phyloP scores from a whole-genome alignment of 1,140 invertebrate species.

The Neodiprion virginianus region DNA sequence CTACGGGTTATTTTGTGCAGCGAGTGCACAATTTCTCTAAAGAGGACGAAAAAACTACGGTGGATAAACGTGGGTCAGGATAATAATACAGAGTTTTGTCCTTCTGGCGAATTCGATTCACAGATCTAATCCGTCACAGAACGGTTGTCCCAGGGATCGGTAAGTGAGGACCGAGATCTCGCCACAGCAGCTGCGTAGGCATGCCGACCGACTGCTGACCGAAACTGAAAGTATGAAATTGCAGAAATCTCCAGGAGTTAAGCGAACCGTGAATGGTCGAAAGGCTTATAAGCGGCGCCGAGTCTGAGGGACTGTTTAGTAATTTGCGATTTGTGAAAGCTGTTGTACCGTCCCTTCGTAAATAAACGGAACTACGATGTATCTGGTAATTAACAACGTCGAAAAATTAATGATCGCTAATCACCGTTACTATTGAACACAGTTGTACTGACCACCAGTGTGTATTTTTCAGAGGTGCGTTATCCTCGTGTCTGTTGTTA shows the following conservation, averaged over 20 bases:
- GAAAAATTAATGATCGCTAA: not conserved
- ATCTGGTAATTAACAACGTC: not conserved
- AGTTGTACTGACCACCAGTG: not conserved
- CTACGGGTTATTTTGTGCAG: no score
- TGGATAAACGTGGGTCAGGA: no score
- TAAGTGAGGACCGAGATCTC: not conserved
- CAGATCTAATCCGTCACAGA: no score
- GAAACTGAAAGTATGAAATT: conserved; percentile 14
- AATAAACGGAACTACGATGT: not conserved
- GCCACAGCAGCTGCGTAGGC: not conserved
- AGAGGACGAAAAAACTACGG: no score
- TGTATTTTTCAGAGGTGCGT: conserved; percentile 2
- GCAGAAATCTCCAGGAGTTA: not conserved
- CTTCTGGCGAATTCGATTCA: no score
- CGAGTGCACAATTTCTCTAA: no score
- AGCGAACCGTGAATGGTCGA: not conserved
- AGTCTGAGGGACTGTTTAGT: not conserved
- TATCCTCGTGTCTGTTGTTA: conserved; percentile 8
- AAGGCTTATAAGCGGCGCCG: conserved; percentile 8
- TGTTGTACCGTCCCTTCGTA: not conserved
- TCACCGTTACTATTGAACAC: not conserved
- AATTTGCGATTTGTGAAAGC: not conserved
- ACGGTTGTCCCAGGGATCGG: not conserved
- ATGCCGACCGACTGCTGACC: not conserved
- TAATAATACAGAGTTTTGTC: no score